Conservation (phyloP, 1,140 invertebrate species). For the Orussus abietinus region DNA sequence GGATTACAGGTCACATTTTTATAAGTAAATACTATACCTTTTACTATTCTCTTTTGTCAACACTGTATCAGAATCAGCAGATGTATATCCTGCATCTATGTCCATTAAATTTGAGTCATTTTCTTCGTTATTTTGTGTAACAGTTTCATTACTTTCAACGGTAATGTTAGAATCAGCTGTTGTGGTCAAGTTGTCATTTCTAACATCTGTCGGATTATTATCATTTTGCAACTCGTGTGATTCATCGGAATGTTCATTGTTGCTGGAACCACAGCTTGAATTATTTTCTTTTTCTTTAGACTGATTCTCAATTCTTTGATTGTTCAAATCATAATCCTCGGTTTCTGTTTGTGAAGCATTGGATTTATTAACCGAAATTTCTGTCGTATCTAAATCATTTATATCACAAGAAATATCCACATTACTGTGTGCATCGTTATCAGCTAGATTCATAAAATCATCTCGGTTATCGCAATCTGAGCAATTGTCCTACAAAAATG, state of each 20-base stretch:
- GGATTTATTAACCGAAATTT: not conserved
- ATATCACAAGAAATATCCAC: not conserved
- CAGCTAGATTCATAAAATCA: no score
- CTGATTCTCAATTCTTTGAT: not conserved
- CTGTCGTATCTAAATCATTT: not conserved
- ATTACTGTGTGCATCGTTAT: no score
- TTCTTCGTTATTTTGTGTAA: no score
- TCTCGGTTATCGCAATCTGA: not conserved
- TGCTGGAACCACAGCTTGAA: not conserved
- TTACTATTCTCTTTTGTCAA: slow-evolving; percentile 15
- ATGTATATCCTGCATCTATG: slow-evolving; percentile 16
- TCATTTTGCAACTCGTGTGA: not conserved
- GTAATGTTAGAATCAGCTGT: slow-evolving; percentile 4
- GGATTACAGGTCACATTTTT: not conserved
- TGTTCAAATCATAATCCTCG: not conserved
- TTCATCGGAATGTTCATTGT: not conserved
- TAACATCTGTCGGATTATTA: not conserved
- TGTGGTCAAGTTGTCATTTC: not conserved
- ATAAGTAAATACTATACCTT: slow-evolving; percentile 11
- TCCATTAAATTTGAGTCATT: slow-evolving; percentile 2
- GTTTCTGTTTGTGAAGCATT: not conserved
- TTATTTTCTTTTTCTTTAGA: not conserved
- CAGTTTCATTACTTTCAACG: no score
- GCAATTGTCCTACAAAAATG: not conserved
- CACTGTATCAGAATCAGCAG: slow-evolving; percentile 10